These are phyloP conservation scores for Cotesia glomerata DNA, from an alignment of 1,140 invertebrate species.

Conservation along the genomic window DNA sequence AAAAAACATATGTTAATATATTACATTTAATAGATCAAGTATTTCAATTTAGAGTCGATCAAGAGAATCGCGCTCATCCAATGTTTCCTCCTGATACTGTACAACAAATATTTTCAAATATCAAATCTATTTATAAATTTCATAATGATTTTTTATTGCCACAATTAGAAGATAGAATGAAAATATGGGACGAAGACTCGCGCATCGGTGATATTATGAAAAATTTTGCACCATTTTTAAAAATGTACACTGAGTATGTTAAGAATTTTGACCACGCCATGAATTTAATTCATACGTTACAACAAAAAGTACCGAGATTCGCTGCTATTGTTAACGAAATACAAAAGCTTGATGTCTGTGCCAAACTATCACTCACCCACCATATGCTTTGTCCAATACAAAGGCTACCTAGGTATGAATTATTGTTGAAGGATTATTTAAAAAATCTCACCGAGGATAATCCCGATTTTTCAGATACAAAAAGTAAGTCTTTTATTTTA, in stretches of 20 bases:
- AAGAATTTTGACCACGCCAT: conserved; percentile 73
- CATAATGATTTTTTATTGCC: conserved; percentile 72
- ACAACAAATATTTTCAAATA: conserved; percentile 60
- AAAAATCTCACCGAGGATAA: conserved; percentile 67
- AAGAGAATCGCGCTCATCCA: conserved; percentile 63
- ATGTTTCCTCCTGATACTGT: conserved; percentile 58
- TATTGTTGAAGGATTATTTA: conserved; percentile 73
- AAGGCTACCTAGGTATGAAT: conserved; percentile 73
- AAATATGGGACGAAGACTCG: conserved; percentile 67
- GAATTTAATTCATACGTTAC: conserved; percentile 68
- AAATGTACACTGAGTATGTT: conserved; percentile 77
- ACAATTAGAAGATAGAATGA: conserved; percentile 70
- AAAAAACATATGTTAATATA: conserved; percentile 74
- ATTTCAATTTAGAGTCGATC: conserved; percentile 65
- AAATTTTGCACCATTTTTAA: conserved; percentile 77
- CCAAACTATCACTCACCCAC: conserved; percentile 71
- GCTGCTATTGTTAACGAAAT: conserved; percentile 70
- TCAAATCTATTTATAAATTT: conserved; percentile 68
- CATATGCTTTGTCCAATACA: conserved; percentile 82
- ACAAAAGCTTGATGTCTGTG: conserved; percentile 70
- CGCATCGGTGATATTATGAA: conserved; percentile 79
- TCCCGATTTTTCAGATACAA: conserved; percentile 72
- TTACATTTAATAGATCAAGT: conserved; percentile 74
- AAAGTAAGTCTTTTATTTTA: conserved; percentile 48
- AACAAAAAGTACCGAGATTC: conserved; percentile 70